Evolutionary conservation across 1,140 invertebrate species (phyloP), one percentile per base, ranked within the genome.

Genomic region (Dysdera silvatica): DNA sequence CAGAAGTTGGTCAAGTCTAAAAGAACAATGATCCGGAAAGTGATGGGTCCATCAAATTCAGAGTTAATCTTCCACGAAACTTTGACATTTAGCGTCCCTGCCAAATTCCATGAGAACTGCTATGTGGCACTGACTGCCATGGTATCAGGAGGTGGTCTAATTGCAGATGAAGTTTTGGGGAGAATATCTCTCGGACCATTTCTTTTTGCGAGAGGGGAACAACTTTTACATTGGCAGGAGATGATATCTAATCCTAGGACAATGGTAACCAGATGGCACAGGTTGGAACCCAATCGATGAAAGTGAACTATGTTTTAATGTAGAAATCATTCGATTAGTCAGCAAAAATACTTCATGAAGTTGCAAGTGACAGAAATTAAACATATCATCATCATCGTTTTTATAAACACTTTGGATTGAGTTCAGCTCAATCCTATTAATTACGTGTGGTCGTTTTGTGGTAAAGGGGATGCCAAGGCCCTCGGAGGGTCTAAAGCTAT

Each of bases 211-310:
- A 65, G 74, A 14, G 75, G 76, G 3, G 72, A 74, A 28, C 73
- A 72, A 29, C 68, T 77, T 8, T 57, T 72, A 14, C 76, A 77
- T 56, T 76, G 75, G 76, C 75, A 77, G 59, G 74, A 77, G 33
- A 83, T 84, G 29, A 76, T 86, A 49, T 78, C 82, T 3, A 81
- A 79, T 59, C 83, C 83, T 3, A 83, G 84, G 79, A 83, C 85
- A 69, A 81, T 82, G 70, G 78, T 82, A 16, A 82, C 84, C 70
- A 81, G 83, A 69, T 86, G 84, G 84, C 84, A 86, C 69, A n/a
- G n/a, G 6, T 31, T 68, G 20, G 64, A 68, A 14, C 5, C 41
- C n/a, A n/a, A n/a, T n/a, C n/a, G n/a, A n/a, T n/a, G n/a, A n/a
- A n/a, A n/a, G n/a, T n/a, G n/a, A n/a, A n/a, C n/a, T n/a, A n/a